Evolutionary conservation across 2,113 vertebrate genomes (phyloP).

Genomic region (Crotalus helleri): DNA sequence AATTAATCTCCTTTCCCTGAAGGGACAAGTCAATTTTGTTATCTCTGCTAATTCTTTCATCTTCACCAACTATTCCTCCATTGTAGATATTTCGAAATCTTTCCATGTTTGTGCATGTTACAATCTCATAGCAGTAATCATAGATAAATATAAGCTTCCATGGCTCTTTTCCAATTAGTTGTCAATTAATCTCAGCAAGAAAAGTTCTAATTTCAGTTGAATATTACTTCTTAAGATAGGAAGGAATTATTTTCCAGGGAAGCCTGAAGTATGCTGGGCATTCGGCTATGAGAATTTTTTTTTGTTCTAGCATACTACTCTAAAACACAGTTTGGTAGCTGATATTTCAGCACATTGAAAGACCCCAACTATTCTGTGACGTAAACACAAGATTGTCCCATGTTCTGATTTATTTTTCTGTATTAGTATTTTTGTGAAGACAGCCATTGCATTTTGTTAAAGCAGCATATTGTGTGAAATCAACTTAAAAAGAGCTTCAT

Average conservation of each 20-base stretch:
- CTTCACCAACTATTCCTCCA: not conserved
- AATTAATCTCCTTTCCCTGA: not conserved
- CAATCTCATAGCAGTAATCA: not conserved
- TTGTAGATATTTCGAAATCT: not conserved
- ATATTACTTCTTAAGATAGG: not conserved
- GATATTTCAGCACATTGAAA: not conserved
- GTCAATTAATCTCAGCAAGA: not conserved
- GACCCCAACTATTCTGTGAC: not conserved
- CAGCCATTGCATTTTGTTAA: not conserved
- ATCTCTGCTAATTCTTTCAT: not conserved
- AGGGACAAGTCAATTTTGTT: not conserved
- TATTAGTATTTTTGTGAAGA: not conserved
- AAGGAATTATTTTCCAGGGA: not conserved
- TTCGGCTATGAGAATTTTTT: not conserved
- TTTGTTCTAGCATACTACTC: not conserved
- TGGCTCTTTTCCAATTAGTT: not conserved
- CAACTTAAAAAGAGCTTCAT: not conserved
- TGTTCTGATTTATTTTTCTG: not conserved
- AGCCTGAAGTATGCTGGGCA: not conserved
- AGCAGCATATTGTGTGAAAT: not conserved
- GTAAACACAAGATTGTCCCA: not conserved
- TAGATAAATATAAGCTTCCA: not conserved
- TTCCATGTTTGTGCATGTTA: not conserved
- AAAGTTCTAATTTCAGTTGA: not conserved
- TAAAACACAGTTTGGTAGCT: not conserved